Evolutionary conservation across 2,888 invertebrate genomes (phyloP), one percentile per base, ranked within the genome.

Genomic region (Blastobasis adustella): DNA sequence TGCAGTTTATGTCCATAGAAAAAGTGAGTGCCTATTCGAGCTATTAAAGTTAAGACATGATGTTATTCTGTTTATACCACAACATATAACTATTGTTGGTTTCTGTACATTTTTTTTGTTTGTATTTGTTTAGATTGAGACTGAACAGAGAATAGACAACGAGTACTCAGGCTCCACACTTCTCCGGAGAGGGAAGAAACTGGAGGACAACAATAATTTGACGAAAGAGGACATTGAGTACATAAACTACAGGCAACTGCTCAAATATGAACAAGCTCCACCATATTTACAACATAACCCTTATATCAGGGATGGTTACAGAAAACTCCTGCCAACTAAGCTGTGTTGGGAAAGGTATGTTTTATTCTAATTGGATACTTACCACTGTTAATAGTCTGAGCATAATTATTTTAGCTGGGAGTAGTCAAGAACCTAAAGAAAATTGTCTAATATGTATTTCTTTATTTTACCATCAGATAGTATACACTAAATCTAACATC

Each of bases 271-370:
- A 57, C 71, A 95, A 69, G 96, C 97, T 47, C 96, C 97, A 5
- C 91, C 90, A 53, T 96, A 95, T 80, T 89, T 97, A 53, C 93
- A 95, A 76, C 95, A 95, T 68, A 98, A 98, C 82, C 95, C 94
- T 4, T 97, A 90, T 72, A 96, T 98, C 61, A 90, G 92, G 55
- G 91, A 92, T 61, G 98, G 98, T 8, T 98, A 98, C 76, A 90
- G 97, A 67, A 94, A 94, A 65, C 91, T 93, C 61, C 89, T 97
- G 50, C 93, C 94, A 5, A 94, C 94, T n/a, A 92, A 91, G 74
- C 86, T 96, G 63, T 97, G 97, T 72, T 86, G 96, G 76, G 95
- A 96, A 89, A 98, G 96, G 96, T 96, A 76, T 69, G 63, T 49
- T 46, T 58, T 51, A 49, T 57, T 53, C 42, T 40, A 47, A 40